Evolutionary conservation across 1,140 invertebrate genomes (phyloP).

Genomic region (Acyrthosiphon pisum): DNA sequence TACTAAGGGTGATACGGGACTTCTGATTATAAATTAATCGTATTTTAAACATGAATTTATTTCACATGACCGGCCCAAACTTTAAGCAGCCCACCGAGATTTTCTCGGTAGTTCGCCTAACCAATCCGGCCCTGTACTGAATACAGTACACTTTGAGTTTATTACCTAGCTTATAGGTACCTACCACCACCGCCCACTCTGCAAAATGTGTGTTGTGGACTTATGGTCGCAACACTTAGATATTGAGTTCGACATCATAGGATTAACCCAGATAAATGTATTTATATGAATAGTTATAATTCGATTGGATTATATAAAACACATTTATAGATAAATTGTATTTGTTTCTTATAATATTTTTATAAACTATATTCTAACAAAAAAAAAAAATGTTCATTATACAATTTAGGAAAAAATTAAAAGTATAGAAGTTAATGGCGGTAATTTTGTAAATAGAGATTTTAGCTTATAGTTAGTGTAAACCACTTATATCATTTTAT

Average conservation of each 20-base stretch:
- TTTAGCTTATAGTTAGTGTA: not conserved
- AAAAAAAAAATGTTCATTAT: not conserved
- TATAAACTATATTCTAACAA: not conserved
- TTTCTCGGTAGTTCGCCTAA: too few relatives aligned
- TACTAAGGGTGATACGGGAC: too few relatives aligned
- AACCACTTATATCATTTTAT: slow-evolving; percentile 2
- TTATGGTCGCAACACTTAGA: too few relatives aligned
- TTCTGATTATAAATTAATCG: too few relatives aligned
- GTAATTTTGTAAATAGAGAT: not conserved
- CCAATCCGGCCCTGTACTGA: too few relatives aligned
- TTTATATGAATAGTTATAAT: not conserved
- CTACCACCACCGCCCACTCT: too few relatives aligned
- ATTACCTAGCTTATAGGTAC: too few relatives aligned
- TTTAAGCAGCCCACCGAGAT: too few relatives aligned
- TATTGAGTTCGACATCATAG: not conserved
- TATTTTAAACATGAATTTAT: too few relatives aligned
- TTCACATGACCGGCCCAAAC: too few relatives aligned
- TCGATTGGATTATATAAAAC: not conserved
- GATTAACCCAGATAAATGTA: not conserved
- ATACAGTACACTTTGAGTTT: too few relatives aligned
- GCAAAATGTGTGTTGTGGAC: too few relatives aligned
- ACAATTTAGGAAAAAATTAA: not conserved
- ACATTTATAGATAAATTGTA: not conserved
- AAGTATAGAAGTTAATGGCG: not conserved
- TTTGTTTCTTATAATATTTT: not conserved